phyloP scores from a whole-genome alignment of 1,140 invertebrate species.

The Drosophila rufa region DNA sequence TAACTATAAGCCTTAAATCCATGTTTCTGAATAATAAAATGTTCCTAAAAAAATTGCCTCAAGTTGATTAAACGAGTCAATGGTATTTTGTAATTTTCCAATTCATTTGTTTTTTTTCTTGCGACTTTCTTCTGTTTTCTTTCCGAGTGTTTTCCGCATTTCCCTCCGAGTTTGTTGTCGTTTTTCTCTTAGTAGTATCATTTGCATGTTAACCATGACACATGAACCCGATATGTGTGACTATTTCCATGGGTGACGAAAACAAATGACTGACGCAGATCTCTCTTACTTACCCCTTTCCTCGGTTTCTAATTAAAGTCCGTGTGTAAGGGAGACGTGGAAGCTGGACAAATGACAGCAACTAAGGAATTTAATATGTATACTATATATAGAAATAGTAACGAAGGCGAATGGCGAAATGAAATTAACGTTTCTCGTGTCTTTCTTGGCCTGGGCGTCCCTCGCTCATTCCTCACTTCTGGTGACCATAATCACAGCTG shows the following conservation, averaged over 20 bases:
- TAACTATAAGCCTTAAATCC: not conserved
- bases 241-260: conserved; percentile 24
- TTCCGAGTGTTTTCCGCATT: conserved; percentile 8
- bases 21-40: not conserved
- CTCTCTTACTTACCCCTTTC: not conserved
- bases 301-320: conserved; percentile 56
- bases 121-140: not conserved
- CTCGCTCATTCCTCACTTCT: conserved; percentile 22
- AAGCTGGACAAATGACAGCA: conserved; percentile 2
- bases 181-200: not conserved
- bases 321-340: conserved; percentile 1
- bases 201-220: conserved; percentile 61
- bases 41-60: not conserved
- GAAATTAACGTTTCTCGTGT: conserved; percentile 54
- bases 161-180: conserved; percentile 3
- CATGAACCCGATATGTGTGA: conserved; percentile 31
- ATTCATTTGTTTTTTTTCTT: not conserved
- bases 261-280: conserved; percentile 46
- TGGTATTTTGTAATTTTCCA: conserved; percentile 10
- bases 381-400: conserved; percentile 20
- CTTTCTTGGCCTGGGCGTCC: conserved; percentile 6
- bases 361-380: conserved; percentile 25
- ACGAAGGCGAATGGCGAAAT: conserved; percentile 17
- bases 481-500: conserved; percentile 68
- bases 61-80: conserved; percentile 5